Percentiles rank a stretch among this genome's conserved stretches.
Conservation (phyloP, 2,113 vertebrate species). For the Anser brachyrhynchus region DNA sequence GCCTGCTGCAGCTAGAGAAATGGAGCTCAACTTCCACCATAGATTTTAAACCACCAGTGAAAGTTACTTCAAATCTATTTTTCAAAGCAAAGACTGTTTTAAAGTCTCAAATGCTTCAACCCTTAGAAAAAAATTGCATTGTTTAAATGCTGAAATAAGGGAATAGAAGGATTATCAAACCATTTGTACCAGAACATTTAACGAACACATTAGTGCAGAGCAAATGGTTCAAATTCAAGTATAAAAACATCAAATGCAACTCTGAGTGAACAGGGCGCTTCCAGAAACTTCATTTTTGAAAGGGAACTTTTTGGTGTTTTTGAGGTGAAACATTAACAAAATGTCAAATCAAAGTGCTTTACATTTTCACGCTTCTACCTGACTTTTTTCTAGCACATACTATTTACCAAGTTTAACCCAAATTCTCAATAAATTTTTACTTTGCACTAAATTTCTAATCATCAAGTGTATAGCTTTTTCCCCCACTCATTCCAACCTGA, state of each 20-base stretch:
- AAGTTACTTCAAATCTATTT: not conserved
- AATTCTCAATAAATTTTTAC: not conserved
- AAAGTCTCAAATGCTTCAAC: not conserved
- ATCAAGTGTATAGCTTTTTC: not conserved
- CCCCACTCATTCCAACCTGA: not conserved
- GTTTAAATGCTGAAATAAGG: not conserved
- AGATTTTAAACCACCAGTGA: not conserved
- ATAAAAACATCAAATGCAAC: not conserved
- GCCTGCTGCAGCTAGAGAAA: not conserved
- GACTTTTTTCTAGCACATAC: not conserved
- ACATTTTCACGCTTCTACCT: not conserved
- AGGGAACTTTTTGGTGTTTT: not conserved
- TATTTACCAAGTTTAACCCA: not conserved
- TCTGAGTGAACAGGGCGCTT: not conserved
- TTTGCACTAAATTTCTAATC: not conserved
- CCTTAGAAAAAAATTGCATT: not conserved
- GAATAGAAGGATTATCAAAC: not conserved
- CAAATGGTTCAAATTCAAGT: not conserved
- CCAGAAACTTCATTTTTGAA: not conserved
- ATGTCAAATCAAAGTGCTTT: not conserved
- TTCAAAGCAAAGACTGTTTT: not conserved
- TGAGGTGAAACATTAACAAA: not conserved
- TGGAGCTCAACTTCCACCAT: not conserved
- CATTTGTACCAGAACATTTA: not conserved
- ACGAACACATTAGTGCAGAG: accelerated